Evolutionary conservation across 2,113 vertebrate genomes (phyloP).

Genomic region (Panthera uncia): DNA sequence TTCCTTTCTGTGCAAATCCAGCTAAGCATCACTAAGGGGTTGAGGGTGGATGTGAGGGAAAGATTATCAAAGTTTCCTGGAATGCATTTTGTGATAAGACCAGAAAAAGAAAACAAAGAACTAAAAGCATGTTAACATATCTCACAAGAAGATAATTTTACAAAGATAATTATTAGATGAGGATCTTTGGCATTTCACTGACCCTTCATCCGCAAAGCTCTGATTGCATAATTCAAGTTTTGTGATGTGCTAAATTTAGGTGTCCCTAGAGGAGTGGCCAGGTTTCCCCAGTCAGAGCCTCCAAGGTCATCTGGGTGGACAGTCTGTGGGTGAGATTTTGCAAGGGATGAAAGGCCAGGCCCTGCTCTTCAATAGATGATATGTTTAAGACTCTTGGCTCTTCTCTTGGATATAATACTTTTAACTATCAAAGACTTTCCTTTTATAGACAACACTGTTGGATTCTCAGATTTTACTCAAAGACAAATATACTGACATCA

Average conservation of each 20-base stretch:
- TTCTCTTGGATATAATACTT: not conserved
- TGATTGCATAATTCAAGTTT: not conserved
- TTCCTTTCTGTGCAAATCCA: not conserved
- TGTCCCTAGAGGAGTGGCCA: not conserved
- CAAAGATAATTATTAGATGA: not conserved
- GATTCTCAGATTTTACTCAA: not conserved
- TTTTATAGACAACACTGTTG: not conserved
- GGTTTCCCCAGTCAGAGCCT: not conserved
- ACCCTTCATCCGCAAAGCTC: not conserved
- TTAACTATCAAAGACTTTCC: not conserved
- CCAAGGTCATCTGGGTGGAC: accelerated
- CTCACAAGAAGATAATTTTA: not conserved
- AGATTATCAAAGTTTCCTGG: not conserved
- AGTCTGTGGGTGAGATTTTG: not conserved
- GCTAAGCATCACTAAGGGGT: not conserved
- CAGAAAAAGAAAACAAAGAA: not conserved
- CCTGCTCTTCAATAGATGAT: not conserved
- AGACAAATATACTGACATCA: not conserved
- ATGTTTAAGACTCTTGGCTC: not conserved
- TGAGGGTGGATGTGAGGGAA: accelerated
- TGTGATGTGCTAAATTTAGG: not conserved
- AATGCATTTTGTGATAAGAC: not conserved
- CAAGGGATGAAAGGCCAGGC: not conserved
- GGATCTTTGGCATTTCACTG: not conserved
- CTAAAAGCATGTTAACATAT: not conserved